These are phyloP conservation scores for Rotaria macrura DNA, from an alignment of 2,888 invertebrate species.

Conservation along the genomic window DNA sequence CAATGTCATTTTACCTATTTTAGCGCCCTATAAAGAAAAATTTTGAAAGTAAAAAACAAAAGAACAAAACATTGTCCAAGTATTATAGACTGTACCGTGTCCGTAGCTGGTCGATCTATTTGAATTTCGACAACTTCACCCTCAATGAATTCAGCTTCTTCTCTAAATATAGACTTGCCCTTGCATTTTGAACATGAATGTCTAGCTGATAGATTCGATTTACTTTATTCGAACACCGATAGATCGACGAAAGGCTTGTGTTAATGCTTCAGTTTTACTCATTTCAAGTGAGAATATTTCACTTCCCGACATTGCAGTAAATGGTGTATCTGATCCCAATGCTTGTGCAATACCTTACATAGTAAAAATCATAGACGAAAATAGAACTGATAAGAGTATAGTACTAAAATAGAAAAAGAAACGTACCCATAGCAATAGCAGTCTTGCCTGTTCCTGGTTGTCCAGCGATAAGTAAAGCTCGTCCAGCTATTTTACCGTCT, in stretches of 20 bases:
- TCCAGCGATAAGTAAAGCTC: constrained; percentile 84
- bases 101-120: constrained; percentile 84
- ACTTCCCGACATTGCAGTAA: constrained; percentile 93
- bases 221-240: constrained; percentile 88
- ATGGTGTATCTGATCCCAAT: constrained; percentile 84
- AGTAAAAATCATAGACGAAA: too few species aligned
- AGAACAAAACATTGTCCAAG: too few species aligned
- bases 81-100: constrained; percentile 52
- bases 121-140: constrained; percentile 96
- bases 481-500: constrained; percentile 90
- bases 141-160: constrained; percentile 94
- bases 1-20: constrained; percentile 81
- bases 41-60: too few species aligned
- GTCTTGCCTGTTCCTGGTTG: constrained; percentile 94
- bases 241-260: constrained; percentile 81
- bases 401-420: too few species aligned
- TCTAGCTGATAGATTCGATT: too few species aligned
- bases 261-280: constrained; percentile 95
- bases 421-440: constrained; percentile 81
- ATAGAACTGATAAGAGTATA: too few species aligned
- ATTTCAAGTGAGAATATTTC: constrained; percentile 96
- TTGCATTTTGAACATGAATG: background rate
- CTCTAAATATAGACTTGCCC: constrained; percentile 55
- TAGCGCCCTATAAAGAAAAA: constrained; percentile 56
- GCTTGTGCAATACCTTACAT: constrained; percentile 72